Conservation (phyloP, 2,888 invertebrate genomes). For the Rhingia rostrata region DNA sequence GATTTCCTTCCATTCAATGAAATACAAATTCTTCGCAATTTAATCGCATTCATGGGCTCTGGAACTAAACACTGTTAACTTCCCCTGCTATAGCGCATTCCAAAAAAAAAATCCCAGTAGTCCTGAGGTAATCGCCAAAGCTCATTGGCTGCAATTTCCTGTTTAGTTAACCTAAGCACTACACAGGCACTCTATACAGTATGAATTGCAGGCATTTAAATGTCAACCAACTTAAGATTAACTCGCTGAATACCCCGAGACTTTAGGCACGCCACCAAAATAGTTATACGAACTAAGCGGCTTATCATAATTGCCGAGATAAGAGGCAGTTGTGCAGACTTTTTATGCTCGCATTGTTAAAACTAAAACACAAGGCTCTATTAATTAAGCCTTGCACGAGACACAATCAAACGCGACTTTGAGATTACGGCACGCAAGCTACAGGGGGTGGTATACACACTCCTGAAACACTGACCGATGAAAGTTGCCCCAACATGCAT, state of each 20-base stretch:
- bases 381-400: slow-evolving; percentile 61
- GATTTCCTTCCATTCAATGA: too few relatives aligned
- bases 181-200: background rate
- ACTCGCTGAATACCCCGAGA: slow-evolving; percentile 28
- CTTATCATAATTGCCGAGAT: slow-evolving; percentile 68
- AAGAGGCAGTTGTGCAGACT: slow-evolving; percentile 34
- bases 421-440: slow-evolving; percentile 43
- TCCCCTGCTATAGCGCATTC: too few relatives aligned
- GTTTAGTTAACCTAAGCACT: slow-evolving; percentile 16
- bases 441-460: background rate
- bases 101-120: background rate
- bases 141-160: slow-evolving; percentile 52
- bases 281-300: slow-evolving; percentile 50
- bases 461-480: background rate
- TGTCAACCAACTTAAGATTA: slow-evolving; percentile 63
- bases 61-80: too few relatives aligned
- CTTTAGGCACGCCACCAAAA: slow-evolving; percentile 36
- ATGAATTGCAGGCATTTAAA: slow-evolving; percentile 38
- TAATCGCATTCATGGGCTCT: too few relatives aligned
- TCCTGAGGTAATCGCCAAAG: slow-evolving; percentile 40
- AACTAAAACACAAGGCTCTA: slow-evolving; percentile 50
- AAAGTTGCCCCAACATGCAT: slow-evolving; percentile 1
- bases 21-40: too few relatives aligned
- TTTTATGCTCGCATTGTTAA: slow-evolving; percentile 46
- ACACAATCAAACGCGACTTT: slow-evolving; percentile 36